phyloP scores from a whole-genome alignment of 1,140 invertebrate genomes.

The Cyclargus thomasi region DNA sequence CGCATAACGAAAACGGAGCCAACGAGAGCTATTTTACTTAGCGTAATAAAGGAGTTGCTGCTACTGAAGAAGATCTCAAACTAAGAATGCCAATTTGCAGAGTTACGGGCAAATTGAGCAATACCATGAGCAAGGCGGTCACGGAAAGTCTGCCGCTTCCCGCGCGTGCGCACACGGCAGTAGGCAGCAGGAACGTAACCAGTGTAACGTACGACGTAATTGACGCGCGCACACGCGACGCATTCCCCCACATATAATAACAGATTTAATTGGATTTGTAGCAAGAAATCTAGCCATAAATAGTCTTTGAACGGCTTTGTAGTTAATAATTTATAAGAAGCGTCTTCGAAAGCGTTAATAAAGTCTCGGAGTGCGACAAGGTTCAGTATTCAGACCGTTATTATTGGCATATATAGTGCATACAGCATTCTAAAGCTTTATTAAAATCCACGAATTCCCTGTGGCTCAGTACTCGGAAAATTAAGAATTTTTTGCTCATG shows the following conservation, averaged over 20 bases:
- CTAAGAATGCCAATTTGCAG: background rate
- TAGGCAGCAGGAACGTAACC: conserved; percentile 2
- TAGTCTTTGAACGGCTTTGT: background rate
- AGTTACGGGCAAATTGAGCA: background rate
- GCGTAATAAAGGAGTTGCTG: too few species aligned
- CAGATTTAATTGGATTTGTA: conserved; percentile 13
- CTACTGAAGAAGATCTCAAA: background rate
- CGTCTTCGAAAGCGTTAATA: background rate
- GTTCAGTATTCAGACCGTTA: background rate
- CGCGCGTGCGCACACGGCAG: background rate
- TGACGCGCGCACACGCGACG: conserved; percentile 13
- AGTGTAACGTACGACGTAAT: conserved; percentile 13
- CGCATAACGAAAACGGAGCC: background rate
- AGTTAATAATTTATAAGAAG: background rate
- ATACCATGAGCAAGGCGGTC: conserved; percentile 7
- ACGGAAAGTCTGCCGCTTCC: conserved; percentile 14
- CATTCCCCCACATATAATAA: conserved; percentile 8
- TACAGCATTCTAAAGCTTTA: background rate
- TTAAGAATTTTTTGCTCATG: background rate
- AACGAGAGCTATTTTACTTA: background rate
- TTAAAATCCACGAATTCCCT: background rate
- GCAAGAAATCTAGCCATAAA: background rate
- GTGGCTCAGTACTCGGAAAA: background rate
- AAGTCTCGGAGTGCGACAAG: background rate
- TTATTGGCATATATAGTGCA: background rate